Percentiles rank a stretch among this genome's conserved stretches.
Conservation (phyloP, 2,888 invertebrate species). For the Spatulosminthurus flaviceps region DNA sequence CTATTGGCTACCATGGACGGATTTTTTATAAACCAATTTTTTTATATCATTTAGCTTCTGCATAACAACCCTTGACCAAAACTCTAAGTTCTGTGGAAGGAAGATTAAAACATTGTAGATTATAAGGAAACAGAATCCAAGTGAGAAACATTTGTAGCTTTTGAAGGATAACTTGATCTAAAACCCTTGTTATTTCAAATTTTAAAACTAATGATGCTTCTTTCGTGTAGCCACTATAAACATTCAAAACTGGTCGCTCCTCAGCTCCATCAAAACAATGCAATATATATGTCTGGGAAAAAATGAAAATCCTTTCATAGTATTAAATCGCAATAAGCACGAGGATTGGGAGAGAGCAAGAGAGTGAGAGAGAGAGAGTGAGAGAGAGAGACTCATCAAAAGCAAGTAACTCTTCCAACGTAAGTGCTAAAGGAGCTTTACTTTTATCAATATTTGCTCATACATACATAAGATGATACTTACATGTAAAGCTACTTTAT, state of each 20-base stretch:
- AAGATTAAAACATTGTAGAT: background rate
- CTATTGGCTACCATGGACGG: too few species aligned
- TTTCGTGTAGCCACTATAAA: too few species aligned
- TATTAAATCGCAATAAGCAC: background rate
- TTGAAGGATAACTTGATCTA: conserved; percentile 1
- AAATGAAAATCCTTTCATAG: conserved; percentile 3
- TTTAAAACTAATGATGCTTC: background rate
- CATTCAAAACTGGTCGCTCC: background rate
- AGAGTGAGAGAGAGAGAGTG: background rate
- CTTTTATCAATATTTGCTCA: conserved; percentile 43
- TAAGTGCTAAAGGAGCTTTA: conserved; percentile 25
- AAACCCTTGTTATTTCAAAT: background rate
- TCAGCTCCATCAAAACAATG: too few species aligned
- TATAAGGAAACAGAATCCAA: too few species aligned
- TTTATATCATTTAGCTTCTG: background rate
- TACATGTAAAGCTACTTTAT: conserved; percentile 18
- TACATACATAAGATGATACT: background rate
- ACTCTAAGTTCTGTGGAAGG: background rate
- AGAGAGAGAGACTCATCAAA: conserved; percentile 5
- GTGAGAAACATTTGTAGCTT: background rate
- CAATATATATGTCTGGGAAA: background rate
- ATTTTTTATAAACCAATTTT: too few species aligned
- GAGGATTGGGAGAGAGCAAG: background rate
- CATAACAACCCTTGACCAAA: background rate
- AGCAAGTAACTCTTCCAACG: conserved; percentile 16